Evolutionary conservation across 2,113 vertebrate species (phyloP).

Genomic region (Phylloscopus trochiloides): DNA sequence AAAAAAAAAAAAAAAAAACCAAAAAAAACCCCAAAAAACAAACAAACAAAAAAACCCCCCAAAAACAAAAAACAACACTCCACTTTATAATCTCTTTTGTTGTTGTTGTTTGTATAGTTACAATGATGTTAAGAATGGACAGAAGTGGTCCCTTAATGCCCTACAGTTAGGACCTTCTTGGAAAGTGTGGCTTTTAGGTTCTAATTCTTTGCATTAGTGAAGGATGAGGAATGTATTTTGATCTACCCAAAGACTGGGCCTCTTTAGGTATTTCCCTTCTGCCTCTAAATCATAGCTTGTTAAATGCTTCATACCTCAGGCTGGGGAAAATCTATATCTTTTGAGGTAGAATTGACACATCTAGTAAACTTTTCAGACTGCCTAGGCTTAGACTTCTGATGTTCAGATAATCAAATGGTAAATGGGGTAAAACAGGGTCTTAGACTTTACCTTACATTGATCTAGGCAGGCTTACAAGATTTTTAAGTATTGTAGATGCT

Average conservation of each 20-base stretch:
- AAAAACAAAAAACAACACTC: no score
- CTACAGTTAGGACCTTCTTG: neutral
- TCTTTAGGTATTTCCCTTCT: neutral
- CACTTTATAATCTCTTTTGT: neutral
- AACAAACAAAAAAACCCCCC: no score
- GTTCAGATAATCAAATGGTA: neutral
- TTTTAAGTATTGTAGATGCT: neutral
- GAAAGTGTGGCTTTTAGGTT: neutral
- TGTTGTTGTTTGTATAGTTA: neutral
- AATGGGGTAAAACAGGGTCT: neutral
- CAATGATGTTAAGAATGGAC: neutral
- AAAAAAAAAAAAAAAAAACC: neutral
- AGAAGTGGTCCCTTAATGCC: neutral
- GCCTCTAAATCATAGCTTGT: neutral
- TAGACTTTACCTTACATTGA: neutral
- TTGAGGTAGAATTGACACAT: neutral
- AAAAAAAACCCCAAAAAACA: no score
- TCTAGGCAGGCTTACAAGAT: neutral
- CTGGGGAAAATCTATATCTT: neutral
- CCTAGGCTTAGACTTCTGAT: neutral
- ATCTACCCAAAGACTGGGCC: rapidly evolving
- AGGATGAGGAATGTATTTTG: neutral
- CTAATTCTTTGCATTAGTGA: neutral
- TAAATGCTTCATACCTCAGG: neutral
- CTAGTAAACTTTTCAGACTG: neutral